Evolutionary conservation across 2,888 invertebrate species (phyloP).

Genomic region (Barypeithes pellucidus): DNA sequence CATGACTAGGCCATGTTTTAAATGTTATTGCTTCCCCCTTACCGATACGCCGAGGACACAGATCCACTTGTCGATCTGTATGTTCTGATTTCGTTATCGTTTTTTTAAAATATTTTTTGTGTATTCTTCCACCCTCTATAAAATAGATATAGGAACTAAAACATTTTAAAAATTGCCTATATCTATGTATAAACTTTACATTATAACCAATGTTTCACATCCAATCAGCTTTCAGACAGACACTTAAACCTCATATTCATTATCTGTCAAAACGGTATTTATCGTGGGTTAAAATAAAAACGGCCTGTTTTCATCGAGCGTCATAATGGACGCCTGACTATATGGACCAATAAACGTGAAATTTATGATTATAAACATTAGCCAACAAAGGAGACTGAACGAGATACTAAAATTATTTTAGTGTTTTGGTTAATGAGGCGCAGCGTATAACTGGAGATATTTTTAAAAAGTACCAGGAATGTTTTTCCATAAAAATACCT

Average conservation of each 20-base stretch:
- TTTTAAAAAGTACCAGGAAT: too few species aligned
- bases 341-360: slow-evolving; percentile 6
- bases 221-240: slow-evolving; percentile 3
- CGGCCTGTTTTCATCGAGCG: neutral
- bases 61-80: too few species aligned
- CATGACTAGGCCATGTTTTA: too few species aligned
- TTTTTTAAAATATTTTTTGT: too few species aligned
- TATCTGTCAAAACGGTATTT: slow-evolving; percentile 15
- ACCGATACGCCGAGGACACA: too few species aligned
- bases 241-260: neutral
- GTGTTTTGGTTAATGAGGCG: neutral
- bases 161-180: too few species aligned
- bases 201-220: neutral
- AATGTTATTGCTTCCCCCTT: too few species aligned
- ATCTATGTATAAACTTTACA: neutral
- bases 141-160: too few species aligned
- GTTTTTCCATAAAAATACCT: too few species aligned
- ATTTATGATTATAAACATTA: slow-evolving; percentile 15
- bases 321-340: slow-evolving; percentile 1
- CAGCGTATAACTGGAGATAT: neutral
- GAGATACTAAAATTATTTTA: slow-evolving; percentile 12
- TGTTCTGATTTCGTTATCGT: too few species aligned
- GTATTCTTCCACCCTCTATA: too few species aligned
- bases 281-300: slow-evolving; percentile 5
- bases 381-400: slow-evolving; percentile 9